Evolutionary conservation across 2,888 invertebrate species (phyloP), one percentile per base, ranked within the genome.

Genomic region (Aethes cnicana): DNA sequence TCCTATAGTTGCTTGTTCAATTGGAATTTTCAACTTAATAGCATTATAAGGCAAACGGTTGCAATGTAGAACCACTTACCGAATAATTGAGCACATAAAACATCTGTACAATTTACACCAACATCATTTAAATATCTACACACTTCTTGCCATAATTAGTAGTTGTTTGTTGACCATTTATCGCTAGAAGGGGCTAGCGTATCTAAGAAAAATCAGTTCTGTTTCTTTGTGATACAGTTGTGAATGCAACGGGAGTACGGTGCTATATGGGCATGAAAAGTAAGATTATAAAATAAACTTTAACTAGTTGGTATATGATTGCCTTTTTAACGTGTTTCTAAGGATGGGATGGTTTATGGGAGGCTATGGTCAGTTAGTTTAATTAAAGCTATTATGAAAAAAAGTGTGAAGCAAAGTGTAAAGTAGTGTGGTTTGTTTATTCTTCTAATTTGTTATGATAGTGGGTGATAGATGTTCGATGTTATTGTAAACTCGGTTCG

Each of bases 111-210:
- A 33, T 32, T 48, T 32, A 30, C 39, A 48, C 41, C 18, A 32
- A 48, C 43, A 16, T 14, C 16, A 32, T 37, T 23, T 37, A 3
- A 44, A 30, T 42, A 37, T 37, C 25, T 20, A 42, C 18, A 60
- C 67, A 52, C 39, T 46, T 39, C 52, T 39, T 42, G 9, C 28
- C 21, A 12, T 39, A 52, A 52, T 52, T 65, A 66, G 62, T 59
- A 59, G 41, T 57, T 57, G 61, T 66, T 61, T 59, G 61, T 64
- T 63, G 68, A 64, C 58, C 55, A 54, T 64, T 77, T 74, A 72
- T 64, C 74, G 68, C 74, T 57, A 28, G 36, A 16, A 42, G 39
- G 47, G 53, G 61, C 57, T 66, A 58, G 61, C 66, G 4, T 17
- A 36, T n/a, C 21, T 36, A 54, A 44, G 16, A 2, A 14, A 59